Conservation (phyloP, 2,113 vertebrate genomes). For the Maccullochella peelii region DNA sequence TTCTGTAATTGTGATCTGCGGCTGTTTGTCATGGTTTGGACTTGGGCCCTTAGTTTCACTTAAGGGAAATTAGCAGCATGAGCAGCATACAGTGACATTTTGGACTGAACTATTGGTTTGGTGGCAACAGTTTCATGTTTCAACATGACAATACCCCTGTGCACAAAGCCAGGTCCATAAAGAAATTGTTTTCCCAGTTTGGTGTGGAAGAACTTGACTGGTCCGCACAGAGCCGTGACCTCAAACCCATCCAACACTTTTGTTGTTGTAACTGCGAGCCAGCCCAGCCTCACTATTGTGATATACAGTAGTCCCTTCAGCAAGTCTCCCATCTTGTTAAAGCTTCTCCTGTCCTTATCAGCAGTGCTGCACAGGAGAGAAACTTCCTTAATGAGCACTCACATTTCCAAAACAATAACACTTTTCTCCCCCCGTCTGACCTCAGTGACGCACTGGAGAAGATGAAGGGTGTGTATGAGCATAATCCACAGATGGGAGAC, state of each 20-base stretch:
- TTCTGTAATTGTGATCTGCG: not conserved
- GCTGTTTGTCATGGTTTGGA: not conserved
- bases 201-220: not conserved
- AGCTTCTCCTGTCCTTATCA: constrained; percentile 21
- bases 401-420: constrained; percentile 24
- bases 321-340: not conserved
- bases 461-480: constrained; percentile 97
- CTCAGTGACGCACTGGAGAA: constrained; percentile 93
- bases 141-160: not conserved
- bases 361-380: constrained; percentile 6
- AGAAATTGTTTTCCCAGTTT: not conserved
- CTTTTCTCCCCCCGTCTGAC: constrained; percentile 1
- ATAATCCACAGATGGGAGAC: constrained; percentile 95
- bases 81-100: not conserved
- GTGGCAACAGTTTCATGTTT: constrained; percentile 1
- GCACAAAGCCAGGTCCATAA: not conserved
- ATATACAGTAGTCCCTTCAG: not conserved
- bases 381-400: constrained; percentile 30
- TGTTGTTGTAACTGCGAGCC: not conserved
- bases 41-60: not conserved
- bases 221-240: not conserved
- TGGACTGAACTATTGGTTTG: no score
- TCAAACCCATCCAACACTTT: not conserved
- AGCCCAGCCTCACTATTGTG: not conserved
- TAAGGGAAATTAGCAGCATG: not conserved